Percentiles rank a stretch among this genome's conserved stretches.
phyloP scores from a whole-genome alignment of 2,113 vertebrate genomes.

The Alethe castanea region DNA sequence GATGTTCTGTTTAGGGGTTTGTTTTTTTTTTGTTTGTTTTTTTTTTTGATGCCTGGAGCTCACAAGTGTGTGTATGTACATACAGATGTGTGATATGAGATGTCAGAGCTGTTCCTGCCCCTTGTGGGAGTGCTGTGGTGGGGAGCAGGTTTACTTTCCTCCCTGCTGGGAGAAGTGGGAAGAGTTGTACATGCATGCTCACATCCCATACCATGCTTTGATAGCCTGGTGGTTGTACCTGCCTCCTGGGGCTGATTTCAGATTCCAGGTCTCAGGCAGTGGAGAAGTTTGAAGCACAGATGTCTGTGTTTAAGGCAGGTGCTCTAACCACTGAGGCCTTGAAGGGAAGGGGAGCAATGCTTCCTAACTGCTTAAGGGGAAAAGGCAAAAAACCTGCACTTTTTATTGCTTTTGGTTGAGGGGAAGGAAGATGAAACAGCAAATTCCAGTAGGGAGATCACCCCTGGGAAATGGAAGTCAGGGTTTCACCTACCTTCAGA shows the following conservation, averaged over 20 bases:
- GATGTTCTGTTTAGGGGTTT: not conserved
- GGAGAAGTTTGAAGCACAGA: not conserved
- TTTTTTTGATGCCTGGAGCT: not conserved
- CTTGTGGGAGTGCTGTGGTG: fast-evolving
- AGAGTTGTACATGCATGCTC: not conserved
- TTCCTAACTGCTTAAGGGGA: not conserved
- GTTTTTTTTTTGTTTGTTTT: not conserved
- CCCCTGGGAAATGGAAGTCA: not conserved
- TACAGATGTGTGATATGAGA: not conserved
- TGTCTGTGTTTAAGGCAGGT: not conserved
- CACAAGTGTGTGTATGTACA: fast-evolving
- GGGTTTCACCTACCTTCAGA: not conserved
- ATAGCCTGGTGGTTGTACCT: not conserved
- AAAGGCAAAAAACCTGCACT: not conserved
- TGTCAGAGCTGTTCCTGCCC: not conserved
- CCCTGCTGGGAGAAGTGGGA: not conserved
- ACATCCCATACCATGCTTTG: not conserved
- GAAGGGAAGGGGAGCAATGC: not conserved
- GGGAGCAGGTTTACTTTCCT: not conserved
- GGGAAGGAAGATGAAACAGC: not conserved
- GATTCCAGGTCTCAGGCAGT: not conserved
- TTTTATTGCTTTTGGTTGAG: not conserved
- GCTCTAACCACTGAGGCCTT: not conserved
- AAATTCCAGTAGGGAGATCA: not conserved
- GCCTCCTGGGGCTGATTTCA: not conserved